phyloP scores from a whole-genome alignment of 2,888 invertebrate genomes.

The Acleris emargana region DNA sequence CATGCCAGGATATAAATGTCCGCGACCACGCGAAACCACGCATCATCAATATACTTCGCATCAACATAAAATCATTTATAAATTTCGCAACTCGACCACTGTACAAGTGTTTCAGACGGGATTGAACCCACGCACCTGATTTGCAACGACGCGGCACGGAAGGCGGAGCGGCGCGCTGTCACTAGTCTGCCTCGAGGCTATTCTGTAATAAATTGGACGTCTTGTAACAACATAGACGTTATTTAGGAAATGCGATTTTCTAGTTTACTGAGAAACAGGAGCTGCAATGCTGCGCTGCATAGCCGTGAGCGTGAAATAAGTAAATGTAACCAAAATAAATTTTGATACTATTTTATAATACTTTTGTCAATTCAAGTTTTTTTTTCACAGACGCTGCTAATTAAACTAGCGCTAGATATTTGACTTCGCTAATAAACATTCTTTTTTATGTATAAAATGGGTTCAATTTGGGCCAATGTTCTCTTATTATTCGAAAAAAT shows the following conservation, averaged over 20 bases:
- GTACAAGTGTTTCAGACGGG: conserved; percentile 62
- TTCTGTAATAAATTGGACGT: conserved; percentile 36
- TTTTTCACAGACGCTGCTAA: too few species aligned
- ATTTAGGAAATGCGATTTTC: conserved; percentile 24
- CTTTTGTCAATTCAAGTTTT: too few species aligned
- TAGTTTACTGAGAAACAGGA: conserved; percentile 19
- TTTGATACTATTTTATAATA: too few species aligned
- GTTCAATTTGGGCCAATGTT: too few species aligned
- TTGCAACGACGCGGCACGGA: conserved; percentile 63
- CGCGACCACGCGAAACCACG: conserved; percentile 34
- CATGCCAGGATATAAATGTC: conserved; percentile 27
- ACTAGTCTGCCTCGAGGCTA: conserved; percentile 42
- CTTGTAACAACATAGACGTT: conserved; percentile 24
- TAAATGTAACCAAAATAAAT: too few species aligned
- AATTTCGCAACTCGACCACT: conserved; percentile 61
- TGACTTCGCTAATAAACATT: too few species aligned
- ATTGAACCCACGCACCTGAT: conserved; percentile 77
- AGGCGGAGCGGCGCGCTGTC: conserved; percentile 61
- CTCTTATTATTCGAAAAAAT: too few species aligned
- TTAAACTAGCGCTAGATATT: too few species aligned
- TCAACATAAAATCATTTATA: conserved; percentile 56
- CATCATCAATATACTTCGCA: conserved; percentile 69
- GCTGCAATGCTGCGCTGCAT: conserved; percentile 3
- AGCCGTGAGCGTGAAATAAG: neutral
- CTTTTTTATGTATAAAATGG: too few species aligned